Evolutionary conservation across 2,113 vertebrate genomes (phyloP), one percentile per base, ranked within the genome.

Genomic region (Brachyhypopomus gauderio): DNA sequence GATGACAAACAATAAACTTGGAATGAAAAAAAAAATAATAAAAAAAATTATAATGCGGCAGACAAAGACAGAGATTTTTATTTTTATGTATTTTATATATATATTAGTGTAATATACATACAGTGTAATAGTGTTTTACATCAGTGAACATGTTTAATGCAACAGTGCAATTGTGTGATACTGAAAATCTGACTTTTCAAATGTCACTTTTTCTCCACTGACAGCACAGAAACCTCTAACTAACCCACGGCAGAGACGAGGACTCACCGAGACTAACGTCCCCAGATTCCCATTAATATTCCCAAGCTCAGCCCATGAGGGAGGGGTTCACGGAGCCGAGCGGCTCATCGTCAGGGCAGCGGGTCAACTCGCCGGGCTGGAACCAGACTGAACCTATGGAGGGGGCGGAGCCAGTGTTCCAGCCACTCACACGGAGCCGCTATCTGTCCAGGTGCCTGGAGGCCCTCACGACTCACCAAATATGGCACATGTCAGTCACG

Each of bases 341-440:
- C 38, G 70, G 38, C 60, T 72, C 67, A 84, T 79, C 79, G 60
- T 45, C 34, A 71, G 27, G 38, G 67, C 45, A 79, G 52, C 79
- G 77, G 80, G 67, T 84, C 72, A 81, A 56, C 70, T 79, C 25
- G 75, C 38, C 41, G 76, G 60, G 72, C 48, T 72, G 60, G 67
- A 84, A 27, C 48, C 69, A 77, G 36, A 27, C 55, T 12, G 5
- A 25, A n/a, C 59, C 56, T 64, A 64, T 38, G 60, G 64, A 60
- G 56, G 25, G 34, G 7, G 22, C 9, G 2, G 22, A 63, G n/a
- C 5, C 34, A 80, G 41, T 59, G 36, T 48, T 38, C 0, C 25
- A 58, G 0, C 23, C 52, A 17, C 27, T 12, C 71, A 48, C 48
- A 63, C 17, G 20, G 36, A 77, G 36, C 11, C 0, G 8, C 17